Evolutionary conservation across 2,888 invertebrate species (phyloP).

Genomic region (Agonopterix subpropinquella): DNA sequence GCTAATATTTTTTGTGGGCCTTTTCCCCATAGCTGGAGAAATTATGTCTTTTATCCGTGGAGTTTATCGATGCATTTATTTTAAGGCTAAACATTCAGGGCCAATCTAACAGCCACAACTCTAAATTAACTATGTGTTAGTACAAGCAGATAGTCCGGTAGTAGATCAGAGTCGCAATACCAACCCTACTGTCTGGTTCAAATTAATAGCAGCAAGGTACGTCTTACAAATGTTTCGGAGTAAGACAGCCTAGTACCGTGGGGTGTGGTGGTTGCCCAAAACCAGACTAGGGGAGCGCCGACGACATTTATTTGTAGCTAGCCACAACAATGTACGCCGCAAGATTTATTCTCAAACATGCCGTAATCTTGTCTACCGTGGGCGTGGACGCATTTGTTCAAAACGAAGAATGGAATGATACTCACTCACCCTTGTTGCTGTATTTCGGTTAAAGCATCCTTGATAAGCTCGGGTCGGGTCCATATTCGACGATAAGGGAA

Average conservation of each 20-base stretch:
- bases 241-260: slow-evolving; percentile 23
- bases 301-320: slow-evolving; percentile 58
- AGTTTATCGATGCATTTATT: no score
- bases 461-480: slow-evolving; percentile 58
- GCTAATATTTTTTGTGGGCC: no score
- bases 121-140: no score
- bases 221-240: slow-evolving; percentile 25
- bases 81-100: no score
- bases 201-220: slow-evolving; percentile 1
- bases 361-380: slow-evolving; percentile 64
- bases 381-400: slow-evolving; percentile 66
- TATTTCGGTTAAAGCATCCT: slow-evolving; percentile 61
- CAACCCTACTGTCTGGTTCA: not conserved
- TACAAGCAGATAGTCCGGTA: no score
- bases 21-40: no score
- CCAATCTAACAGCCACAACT: no score
- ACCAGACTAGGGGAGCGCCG: slow-evolving; percentile 40
- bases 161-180: no score
- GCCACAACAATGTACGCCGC: slow-evolving; percentile 48
- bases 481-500: slow-evolving; percentile 68
- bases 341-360: slow-evolving; percentile 68
- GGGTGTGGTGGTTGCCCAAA: slow-evolving; percentile 34
- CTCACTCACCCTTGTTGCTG: slow-evolving; percentile 45
- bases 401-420: slow-evolving; percentile 19
- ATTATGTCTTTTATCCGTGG: no score